These are phyloP conservation scores for Narcine bancroftii DNA, from an alignment of 2,113 vertebrate species.

Conservation along the genomic window DNA sequence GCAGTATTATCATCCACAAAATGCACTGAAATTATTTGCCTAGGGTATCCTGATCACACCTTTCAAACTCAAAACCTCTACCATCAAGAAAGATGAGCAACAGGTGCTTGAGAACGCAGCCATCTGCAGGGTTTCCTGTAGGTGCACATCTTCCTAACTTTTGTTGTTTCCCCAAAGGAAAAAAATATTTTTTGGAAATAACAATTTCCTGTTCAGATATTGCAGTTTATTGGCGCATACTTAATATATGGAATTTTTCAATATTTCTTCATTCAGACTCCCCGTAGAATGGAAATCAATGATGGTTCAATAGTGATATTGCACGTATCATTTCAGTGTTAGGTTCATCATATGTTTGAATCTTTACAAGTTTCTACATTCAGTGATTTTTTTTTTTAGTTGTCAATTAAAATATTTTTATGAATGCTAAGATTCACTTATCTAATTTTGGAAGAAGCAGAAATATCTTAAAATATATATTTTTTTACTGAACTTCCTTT, in stretches of 20 bases:
- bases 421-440: neutral
- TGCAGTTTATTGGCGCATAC: neutral
- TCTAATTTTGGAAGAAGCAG: neutral
- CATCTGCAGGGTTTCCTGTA: too few relatives aligned
- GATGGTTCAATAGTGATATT: neutral
- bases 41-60: too few relatives aligned
- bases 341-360: neutral
- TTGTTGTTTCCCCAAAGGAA: neutral
- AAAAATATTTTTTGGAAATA: neutral
- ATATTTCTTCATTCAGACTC: neutral
- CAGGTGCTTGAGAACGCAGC: too few relatives aligned
- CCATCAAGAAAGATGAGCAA: too few relatives aligned
- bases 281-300: neutral
- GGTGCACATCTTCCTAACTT: too few relatives aligned
- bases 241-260: neutral
- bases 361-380: neutral
- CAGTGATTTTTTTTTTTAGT: neutral
- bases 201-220: neutral
- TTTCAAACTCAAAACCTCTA: too few relatives aligned
- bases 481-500: neutral
- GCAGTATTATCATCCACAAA: too few relatives aligned
- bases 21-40: too few relatives aligned
- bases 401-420: neutral
- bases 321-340: neutral
- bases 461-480: neutral